Base-by-base conservation (phyloP, 2,888 invertebrate species). In the Epirrhoe tristata region DNA sequence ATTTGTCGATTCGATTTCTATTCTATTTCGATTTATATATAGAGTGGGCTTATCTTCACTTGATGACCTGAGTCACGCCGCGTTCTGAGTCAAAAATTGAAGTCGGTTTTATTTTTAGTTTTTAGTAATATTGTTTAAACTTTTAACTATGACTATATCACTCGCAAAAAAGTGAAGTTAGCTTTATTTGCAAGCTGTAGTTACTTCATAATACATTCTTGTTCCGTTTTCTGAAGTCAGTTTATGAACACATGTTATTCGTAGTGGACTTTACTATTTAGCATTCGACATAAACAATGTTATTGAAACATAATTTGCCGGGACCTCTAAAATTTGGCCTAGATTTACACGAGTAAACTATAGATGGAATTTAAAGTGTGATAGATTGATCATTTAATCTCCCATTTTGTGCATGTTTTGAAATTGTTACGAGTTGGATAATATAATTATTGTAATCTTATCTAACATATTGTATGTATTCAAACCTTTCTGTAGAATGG, bases 181-280 rank as follows among this genome's bases (percentile, higher is more conserved):
- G 10, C 17, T 52, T 39, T 59, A 36, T 76, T 71, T 82, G 80
- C 73, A 54, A 17, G 60, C 80, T 12, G 63, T 85, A 24, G 24
- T 24, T 24, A 85, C 78, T 34, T 52, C 8, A 43, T 43, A 43
- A 43, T 5, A 31, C 53, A 53, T 53, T 50, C 60, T 70, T 81
- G 84, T 84, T 86, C 85, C 83, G 85, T 85, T 85, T 85, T 79
- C 81, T 74, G 81, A 82, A 81, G 31, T 74, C 72, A 78, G 80
- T 82, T 81, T 78, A 82, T 76, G 77, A 72, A 71, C 73, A 77
- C 69, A 61, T 61, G 61, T 64, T 14, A 17, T n/a, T 52, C 43
- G 14, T 52, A 32, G 52, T 52, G 34, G 58, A 61, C 50, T 77
- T 60, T n/a, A 84, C 84, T 84, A 81, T 75, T 78, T 78, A 80